A percentile compares a stretch with the other conserved stretches of the same genome.
Conservation (phyloP, 2,797 vertebrate genomes). For the Oreonectes daqikongensis region DNA sequence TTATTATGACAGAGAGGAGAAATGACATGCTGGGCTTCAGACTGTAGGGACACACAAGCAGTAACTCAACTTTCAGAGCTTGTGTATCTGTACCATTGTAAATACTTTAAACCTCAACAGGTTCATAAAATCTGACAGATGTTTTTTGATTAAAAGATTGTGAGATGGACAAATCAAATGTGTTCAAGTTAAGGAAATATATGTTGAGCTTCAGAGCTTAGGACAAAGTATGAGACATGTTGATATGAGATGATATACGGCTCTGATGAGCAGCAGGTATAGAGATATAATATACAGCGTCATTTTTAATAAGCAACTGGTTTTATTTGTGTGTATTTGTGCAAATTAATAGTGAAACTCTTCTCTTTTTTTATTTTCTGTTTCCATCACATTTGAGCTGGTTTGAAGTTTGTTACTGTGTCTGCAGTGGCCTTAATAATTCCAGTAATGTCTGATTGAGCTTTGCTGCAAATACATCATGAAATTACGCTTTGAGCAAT, state of each 20-base stretch:
- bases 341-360: not conserved
- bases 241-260: not conserved
- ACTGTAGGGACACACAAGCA: not conserved
- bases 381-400: too few relatives aligned
- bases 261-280: not conserved
- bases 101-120: too few relatives aligned
- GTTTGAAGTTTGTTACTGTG: not conserved
- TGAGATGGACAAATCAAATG: too few relatives aligned
- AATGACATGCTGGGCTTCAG: not conserved
- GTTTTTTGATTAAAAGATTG: too few relatives aligned
- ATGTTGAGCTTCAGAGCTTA: too few relatives aligned
- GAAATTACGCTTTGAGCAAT: constrained; percentile 19
- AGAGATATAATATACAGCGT: not conserved
- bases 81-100: too few relatives aligned
- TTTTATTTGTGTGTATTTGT: not conserved
- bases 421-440: not conserved
- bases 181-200: too few relatives aligned
- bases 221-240: not conserved
- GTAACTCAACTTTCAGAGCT: too few relatives aligned
- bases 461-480: not conserved
- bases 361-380: not conserved
- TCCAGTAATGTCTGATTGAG: not conserved
- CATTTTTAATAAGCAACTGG: not conserved
- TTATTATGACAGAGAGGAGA: constrained; percentile 51
- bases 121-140: too few relatives aligned